Evolutionary conservation across 2,888 invertebrate species (phyloP).

Genomic region (Epirrita christyi): DNA sequence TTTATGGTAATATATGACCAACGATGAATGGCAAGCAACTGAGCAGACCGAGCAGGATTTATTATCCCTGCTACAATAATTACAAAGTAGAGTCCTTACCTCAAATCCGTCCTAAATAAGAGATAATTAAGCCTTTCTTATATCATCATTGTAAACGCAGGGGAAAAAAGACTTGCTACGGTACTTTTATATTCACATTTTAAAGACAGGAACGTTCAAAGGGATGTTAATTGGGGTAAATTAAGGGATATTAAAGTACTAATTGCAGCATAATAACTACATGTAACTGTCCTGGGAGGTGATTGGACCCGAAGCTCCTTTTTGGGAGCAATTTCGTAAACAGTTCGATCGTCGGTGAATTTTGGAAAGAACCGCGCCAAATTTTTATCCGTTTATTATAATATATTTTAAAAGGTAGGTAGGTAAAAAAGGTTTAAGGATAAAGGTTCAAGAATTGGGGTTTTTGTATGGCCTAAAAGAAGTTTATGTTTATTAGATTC

Average conservation of each 20-base stretch:
- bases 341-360: neutral
- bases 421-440: too few species aligned
- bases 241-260: conserved; percentile 31
- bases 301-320: conserved; percentile 15
- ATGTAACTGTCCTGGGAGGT: conserved; percentile 20
- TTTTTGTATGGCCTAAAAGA: too few species aligned
- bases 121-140: neutral
- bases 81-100: neutral
- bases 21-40: too few species aligned
- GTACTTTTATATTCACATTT: neutral
- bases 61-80: neutral
- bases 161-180: neutral
- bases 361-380: neutral
- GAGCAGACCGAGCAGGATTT: neutral
- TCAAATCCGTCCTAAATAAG: neutral
- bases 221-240: conserved; percentile 30
- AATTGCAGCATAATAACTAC: conserved; percentile 31
- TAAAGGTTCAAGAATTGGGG: too few species aligned
- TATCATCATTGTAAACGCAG: too few species aligned
- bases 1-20: too few species aligned
- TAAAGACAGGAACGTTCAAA: conserved; percentile 7
- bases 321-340: conserved; percentile 5
- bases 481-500: too few species aligned
- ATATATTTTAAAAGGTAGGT: too few species aligned
- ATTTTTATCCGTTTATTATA: too few species aligned